Evolutionary conservation across 2,888 invertebrate species (phyloP).

Genomic region (Ecliptopera silaceata): DNA sequence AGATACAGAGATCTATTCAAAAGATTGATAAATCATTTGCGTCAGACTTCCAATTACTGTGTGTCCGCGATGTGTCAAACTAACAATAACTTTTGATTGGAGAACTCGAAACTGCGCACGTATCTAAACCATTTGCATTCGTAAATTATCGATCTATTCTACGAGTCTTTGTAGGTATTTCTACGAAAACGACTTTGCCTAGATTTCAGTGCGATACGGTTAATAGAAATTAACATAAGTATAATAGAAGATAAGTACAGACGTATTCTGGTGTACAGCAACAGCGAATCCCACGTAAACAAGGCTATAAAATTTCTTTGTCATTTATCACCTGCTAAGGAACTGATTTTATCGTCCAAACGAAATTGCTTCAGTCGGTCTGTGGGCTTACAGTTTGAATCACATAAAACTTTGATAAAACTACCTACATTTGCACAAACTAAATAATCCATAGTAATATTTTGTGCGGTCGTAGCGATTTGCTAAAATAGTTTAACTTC

Average conservation of each 20-base stretch:
- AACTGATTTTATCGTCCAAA: background rate
- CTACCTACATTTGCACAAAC: too few relatives aligned
- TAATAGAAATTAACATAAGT: background rate
- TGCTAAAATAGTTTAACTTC: background rate
- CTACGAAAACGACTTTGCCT: too few relatives aligned
- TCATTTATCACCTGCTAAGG: background rate
- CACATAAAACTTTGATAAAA: background rate
- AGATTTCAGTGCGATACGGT: background rate
- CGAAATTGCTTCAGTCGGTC: background rate
- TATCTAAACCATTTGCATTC: conserved; percentile 17
- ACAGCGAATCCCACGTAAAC: conserved; percentile 4
- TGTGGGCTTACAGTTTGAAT: background rate
- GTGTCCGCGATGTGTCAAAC: conserved; percentile 32
- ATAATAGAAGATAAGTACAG: background rate
- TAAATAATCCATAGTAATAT: background rate
- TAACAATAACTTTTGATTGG: conserved; percentile 33
- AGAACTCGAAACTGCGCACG: conserved; percentile 6
- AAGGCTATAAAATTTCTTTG: conserved; percentile 3
- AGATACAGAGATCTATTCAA: conserved; percentile 28
- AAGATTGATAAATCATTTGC: conserved; percentile 38
- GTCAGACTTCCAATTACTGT: conserved; percentile 37
- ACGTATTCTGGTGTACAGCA: background rate
- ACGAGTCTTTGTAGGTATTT: too few relatives aligned
- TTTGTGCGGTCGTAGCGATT: too few relatives aligned
- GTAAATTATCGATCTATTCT: background rate